Evolutionary conservation across 1,140 invertebrate species (phyloP).

Genomic region (Anoplolepis gracilipes): DNA sequence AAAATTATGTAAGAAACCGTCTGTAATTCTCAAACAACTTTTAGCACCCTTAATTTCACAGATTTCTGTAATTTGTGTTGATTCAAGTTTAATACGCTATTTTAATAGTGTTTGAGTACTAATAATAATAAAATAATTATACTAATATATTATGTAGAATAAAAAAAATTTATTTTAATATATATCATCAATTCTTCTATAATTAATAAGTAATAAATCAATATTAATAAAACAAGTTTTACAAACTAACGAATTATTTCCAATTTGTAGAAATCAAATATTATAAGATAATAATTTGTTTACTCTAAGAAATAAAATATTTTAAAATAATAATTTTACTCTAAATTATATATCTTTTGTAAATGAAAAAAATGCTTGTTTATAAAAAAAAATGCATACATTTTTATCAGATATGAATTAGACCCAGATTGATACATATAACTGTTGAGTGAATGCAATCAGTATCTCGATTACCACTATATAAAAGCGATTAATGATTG

Average conservation of each 20-base stretch:
- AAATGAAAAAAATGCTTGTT: not conserved
- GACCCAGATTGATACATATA: not conserved
- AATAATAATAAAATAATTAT: slow-evolving; percentile 7
- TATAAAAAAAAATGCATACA: not conserved
- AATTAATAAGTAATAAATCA: not conserved
- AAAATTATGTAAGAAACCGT: too few relatives aligned
- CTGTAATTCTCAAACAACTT: too few relatives aligned
- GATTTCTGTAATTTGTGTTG: slow-evolving; percentile 36
- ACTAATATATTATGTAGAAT: not conserved
- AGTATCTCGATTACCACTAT: not conserved
- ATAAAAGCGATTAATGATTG: slow-evolving; percentile 43
- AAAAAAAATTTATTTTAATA: not conserved
- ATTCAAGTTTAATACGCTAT: not conserved
- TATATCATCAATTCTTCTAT: not conserved
- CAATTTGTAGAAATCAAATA: not conserved
- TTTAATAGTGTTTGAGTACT: not conserved
- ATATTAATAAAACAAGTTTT: not conserved
- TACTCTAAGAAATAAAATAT: not conserved
- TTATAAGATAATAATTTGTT: not conserved
- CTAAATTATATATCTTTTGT: not conserved
- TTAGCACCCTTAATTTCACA: too few relatives aligned
- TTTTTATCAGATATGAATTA: not conserved
- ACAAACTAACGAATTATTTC: not conserved
- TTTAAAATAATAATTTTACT: not conserved
- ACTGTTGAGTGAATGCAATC: slow-evolving; percentile 8